These are phyloP conservation scores for Uromys caudimaculatus DNA, from an alignment of 2,797 vertebrate species.

Conservation along the genomic window DNA sequence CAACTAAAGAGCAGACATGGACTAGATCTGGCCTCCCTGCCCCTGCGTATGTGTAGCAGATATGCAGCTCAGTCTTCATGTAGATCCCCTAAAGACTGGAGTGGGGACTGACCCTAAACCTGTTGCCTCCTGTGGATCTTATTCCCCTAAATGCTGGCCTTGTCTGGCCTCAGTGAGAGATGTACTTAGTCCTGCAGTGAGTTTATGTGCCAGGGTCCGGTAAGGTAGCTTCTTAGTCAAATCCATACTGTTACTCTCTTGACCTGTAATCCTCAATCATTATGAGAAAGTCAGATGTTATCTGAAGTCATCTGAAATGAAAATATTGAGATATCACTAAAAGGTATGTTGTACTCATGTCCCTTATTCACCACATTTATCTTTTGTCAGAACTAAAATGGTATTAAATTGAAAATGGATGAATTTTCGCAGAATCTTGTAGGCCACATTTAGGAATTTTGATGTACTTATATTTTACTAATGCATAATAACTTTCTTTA, in stretches of 20 bases:
- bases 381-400: neutral
- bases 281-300: neutral
- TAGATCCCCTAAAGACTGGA: no score
- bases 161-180: no score
- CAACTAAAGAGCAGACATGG: no score
- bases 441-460: neutral
- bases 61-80: no score
- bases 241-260: neutral
- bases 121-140: no score
- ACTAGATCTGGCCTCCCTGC: no score
- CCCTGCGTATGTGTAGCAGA: no score
- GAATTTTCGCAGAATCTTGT: neutral
- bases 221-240: neutral
- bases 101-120: no score
- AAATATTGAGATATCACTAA: neutral
- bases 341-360: neutral
- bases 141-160: no score
- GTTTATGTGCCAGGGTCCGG: no score
- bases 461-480: constrained; percentile 9
- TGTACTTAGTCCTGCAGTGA: no score
- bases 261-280: neutral
- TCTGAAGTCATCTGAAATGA: neutral
- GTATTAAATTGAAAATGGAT: neutral
- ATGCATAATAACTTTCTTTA: neutral
- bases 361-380: neutral